These are phyloP conservation scores for Hirudinaria manillensis DNA, from an alignment of 2,888 invertebrate genomes.

Conservation along the genomic window DNA sequence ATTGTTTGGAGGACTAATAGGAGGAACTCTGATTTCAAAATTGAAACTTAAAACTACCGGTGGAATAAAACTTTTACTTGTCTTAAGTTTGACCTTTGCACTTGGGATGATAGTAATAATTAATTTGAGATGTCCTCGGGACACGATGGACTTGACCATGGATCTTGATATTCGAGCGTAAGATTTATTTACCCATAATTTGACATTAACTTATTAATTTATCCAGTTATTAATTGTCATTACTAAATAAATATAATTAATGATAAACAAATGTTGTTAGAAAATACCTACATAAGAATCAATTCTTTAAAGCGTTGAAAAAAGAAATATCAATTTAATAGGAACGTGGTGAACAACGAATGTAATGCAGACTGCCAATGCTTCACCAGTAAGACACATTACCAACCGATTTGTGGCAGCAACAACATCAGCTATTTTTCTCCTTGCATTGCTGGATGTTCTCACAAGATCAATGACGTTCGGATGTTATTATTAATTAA, in stretches of 20 bases:
- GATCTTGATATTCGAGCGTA: too few species aligned
- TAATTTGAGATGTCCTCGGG: slow-evolving; percentile 37
- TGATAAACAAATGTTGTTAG: too few species aligned
- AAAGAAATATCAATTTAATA: slow-evolving; percentile 4
- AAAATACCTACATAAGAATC: too few species aligned
- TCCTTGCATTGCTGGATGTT: slow-evolving; percentile 39
- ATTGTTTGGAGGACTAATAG: slow-evolving; percentile 32
- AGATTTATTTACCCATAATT: too few species aligned
- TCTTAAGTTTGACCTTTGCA: slow-evolving; percentile 1
- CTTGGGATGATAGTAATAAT: slow-evolving; percentile 29
- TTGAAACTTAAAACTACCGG: slow-evolving; percentile 34
- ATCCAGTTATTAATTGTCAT: too few species aligned
- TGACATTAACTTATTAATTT: too few species aligned
- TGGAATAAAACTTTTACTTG: slow-evolving; percentile 32
- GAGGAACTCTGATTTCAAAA: slow-evolving; percentile 35
- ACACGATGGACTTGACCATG: slow-evolving; percentile 27
- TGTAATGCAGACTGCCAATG: slow-evolving; percentile 36
- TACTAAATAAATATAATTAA: too few species aligned
- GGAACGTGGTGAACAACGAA: slow-evolving; percentile 30
- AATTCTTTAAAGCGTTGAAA: too few species aligned
- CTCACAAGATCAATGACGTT: slow-evolving; percentile 32
- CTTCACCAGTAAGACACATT: slow-evolving; percentile 20
- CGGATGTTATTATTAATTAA: too few species aligned
- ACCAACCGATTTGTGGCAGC: slow-evolving; percentile 36
- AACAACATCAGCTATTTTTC: slow-evolving; percentile 38